Conservation (phyloP, 2,113 vertebrate genomes). For the Calonectris borealis region DNA sequence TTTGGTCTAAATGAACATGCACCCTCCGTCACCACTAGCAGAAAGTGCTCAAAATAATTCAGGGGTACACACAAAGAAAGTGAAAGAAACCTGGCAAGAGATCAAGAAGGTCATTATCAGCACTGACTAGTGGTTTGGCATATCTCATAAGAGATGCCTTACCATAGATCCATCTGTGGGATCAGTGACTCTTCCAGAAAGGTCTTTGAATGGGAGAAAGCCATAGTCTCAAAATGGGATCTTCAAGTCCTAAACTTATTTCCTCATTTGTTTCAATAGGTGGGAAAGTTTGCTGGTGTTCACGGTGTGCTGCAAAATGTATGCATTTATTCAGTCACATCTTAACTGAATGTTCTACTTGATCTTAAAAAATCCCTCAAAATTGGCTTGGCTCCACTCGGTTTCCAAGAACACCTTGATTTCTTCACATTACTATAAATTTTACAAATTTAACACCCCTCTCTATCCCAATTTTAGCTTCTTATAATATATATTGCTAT, state of each 20-base stretch:
- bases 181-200: background rate
- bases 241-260: background rate
- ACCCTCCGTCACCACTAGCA: background rate
- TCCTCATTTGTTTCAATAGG: background rate
- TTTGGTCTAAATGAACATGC: background rate
- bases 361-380: background rate
- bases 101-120: background rate
- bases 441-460: background rate
- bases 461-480: background rate
- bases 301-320: background rate
- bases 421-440: background rate
- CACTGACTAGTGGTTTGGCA: background rate
- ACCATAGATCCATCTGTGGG: background rate
- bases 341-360: background rate
- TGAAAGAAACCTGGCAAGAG: background rate
- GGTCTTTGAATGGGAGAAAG: background rate
- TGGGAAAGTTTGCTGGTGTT: background rate
- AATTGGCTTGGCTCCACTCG: background rate
- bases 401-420: constrained; percentile 21
- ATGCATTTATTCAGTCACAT: background rate
- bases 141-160: background rate
- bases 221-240: background rate
- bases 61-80: background rate
- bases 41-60: background rate
- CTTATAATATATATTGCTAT: background rate